phyloP scores from a whole-genome alignment of 2,797 vertebrate genomes.

The Pempheris klunzingeri region DNA sequence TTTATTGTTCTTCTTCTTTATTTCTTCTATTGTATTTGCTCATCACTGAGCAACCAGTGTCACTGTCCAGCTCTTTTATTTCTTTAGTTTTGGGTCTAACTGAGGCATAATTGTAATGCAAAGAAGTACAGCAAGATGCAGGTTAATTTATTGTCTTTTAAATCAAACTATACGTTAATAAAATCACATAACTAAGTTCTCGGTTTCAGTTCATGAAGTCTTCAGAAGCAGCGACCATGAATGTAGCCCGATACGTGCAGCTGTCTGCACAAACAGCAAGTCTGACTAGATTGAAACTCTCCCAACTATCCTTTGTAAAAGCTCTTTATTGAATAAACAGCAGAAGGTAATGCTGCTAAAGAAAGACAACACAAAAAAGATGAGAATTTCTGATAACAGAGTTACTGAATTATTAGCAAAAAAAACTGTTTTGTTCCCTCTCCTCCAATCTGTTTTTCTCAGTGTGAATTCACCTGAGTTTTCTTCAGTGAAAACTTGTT shows the following conservation, averaged over 20 bases:
- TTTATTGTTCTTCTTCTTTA: background rate
- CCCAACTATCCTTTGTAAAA: background rate
- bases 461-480: background rate
- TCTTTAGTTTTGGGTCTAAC: background rate
- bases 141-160: background rate
- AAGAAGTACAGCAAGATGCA: background rate
- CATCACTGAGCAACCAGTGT: background rate
- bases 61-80: background rate
- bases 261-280: constrained; percentile 24
- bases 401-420: background rate
- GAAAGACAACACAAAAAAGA: background rate
- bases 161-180: background rate
- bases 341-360: background rate
- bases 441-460: constrained; percentile 1
- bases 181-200: constrained; percentile 19
- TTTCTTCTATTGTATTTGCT: background rate
- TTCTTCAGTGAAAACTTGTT: background rate
- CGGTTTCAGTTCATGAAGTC: constrained; percentile 39
- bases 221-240: constrained; percentile 26
- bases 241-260: constrained; percentile 38
- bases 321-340: background rate
- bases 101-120: background rate
- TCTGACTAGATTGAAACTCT: constrained; percentile 20
- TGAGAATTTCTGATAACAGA: background rate
- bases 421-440: background rate